These are phyloP conservation scores for Jaculus jaculus DNA, from an alignment of 2,113 vertebrate genomes.

Conservation along the genomic window DNA sequence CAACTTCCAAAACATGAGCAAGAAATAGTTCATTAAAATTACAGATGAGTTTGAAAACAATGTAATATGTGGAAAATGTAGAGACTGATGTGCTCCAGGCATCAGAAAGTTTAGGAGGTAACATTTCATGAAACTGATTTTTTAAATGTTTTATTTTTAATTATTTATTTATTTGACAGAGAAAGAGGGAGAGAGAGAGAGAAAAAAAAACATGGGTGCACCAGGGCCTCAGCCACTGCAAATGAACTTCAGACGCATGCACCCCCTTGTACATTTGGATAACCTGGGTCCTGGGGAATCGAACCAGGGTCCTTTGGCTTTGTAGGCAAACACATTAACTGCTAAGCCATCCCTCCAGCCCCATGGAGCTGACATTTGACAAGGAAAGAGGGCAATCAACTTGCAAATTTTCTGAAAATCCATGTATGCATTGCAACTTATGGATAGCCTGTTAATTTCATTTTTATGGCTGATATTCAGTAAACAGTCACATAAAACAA, in stretches of 20 bases:
- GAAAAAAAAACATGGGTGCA: no score
- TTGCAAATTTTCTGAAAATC: constrained; percentile 53
- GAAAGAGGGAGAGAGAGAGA: no score
- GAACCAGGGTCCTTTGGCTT: no score
- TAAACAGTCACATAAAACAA: constrained; percentile 14
- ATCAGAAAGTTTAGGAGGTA: constrained; percentile 54
- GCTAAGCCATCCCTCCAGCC: no score
- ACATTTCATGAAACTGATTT: constrained; percentile 60
- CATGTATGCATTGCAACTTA: constrained; percentile 28
- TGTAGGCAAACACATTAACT: no score
- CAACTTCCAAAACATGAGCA: neutral
- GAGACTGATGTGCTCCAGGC: constrained; percentile 26
- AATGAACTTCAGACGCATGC: no score
- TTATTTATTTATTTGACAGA: no score
- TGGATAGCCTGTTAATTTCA: constrained; percentile 60
- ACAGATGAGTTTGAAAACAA: constrained; percentile 58
- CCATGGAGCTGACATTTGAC: no score
- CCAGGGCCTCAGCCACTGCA: no score
- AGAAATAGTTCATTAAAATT: constrained; percentile 14
- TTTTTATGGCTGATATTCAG: constrained; percentile 28
- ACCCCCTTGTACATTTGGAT: no score
- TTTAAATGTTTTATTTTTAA: no score
- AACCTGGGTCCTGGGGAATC: no score
- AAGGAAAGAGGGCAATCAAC: constrained; percentile 49
- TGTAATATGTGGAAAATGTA: constrained; percentile 28